Conservation (phyloP, 1,140 invertebrate species). For the Octopus bimaculoides region DNA sequence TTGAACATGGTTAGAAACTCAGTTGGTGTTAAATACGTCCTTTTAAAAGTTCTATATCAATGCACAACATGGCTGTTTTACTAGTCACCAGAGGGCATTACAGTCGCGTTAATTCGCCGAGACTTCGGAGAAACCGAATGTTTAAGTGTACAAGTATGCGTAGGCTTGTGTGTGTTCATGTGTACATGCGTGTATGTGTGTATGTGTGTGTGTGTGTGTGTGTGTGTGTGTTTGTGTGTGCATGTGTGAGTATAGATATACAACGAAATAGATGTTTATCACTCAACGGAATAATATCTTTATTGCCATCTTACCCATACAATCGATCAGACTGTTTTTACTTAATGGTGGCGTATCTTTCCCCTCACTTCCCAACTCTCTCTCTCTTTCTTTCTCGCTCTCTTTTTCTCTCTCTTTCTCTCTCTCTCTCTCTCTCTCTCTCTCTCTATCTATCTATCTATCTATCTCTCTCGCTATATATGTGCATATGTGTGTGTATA, state of each 20-base stretch:
- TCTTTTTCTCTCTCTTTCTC: neutral
- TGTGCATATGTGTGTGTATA: no score
- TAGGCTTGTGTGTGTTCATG: neutral
- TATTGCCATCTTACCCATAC: no score
- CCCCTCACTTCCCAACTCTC: neutral
- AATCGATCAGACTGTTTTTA: neutral
- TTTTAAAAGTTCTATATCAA: no score
- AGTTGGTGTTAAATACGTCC: no score
- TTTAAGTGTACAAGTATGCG: no score
- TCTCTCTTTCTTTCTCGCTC: neutral
- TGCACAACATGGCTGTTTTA: no score
- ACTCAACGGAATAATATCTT: neutral
- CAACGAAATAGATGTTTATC: neutral
- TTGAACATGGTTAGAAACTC: no score
- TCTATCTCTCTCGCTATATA: neutral
- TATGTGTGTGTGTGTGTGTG: neutral
- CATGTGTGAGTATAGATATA: neutral
- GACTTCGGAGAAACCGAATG: no score
- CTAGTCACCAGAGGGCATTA: no score
- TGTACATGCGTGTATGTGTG: neutral
- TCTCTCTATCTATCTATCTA: no score
- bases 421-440: conserved; percentile 10
- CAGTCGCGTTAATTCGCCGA: no score
- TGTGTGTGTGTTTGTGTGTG: neutral
- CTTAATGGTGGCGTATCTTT: neutral